Evolutionary conservation across 2,113 vertebrate genomes (phyloP).

Genomic region (Nyctibius bracteatus): DNA sequence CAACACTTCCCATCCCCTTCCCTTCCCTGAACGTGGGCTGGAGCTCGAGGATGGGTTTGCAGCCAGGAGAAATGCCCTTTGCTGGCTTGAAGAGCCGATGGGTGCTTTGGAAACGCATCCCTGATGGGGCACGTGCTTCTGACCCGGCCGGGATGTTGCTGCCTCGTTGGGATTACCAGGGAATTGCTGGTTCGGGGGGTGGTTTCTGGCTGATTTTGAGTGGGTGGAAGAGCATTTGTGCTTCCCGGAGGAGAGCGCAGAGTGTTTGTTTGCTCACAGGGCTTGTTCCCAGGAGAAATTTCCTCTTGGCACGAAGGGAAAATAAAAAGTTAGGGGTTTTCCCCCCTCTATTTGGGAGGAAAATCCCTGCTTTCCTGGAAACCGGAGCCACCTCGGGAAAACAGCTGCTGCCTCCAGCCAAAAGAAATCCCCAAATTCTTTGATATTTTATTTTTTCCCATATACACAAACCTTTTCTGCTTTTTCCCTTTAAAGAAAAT

Average conservation of each 20-base stretch:
- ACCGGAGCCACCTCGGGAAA: neutral
- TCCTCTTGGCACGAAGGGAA: neutral
- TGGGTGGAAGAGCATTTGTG: neutral
- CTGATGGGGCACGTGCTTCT: accelerated
- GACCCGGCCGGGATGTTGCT: neutral
- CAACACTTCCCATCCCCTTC: neutral
- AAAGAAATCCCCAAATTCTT: neutral
- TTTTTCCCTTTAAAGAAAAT: neutral
- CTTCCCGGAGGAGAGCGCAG: neutral
- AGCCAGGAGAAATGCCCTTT: neutral
- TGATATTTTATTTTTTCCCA: neutral
- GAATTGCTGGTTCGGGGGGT: neutral
- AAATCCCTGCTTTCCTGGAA: conserved; percentile 17
- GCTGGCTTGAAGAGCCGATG: neutral
- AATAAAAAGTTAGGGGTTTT: neutral
- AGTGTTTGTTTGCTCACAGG: neutral
- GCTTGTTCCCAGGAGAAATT: neutral
- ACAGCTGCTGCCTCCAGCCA: neutral
- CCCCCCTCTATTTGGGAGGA: neutral
- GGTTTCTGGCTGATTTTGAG: neutral
- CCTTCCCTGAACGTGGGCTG: neutral
- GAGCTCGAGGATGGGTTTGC: neutral
- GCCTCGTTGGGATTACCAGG: neutral
- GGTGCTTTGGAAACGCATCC: neutral
- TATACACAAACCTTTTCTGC: too few relatives aligned